Base-by-base conservation (phyloP, 2,113 vertebrate genomes). In the Sphaerodactylus townsendi region DNA sequence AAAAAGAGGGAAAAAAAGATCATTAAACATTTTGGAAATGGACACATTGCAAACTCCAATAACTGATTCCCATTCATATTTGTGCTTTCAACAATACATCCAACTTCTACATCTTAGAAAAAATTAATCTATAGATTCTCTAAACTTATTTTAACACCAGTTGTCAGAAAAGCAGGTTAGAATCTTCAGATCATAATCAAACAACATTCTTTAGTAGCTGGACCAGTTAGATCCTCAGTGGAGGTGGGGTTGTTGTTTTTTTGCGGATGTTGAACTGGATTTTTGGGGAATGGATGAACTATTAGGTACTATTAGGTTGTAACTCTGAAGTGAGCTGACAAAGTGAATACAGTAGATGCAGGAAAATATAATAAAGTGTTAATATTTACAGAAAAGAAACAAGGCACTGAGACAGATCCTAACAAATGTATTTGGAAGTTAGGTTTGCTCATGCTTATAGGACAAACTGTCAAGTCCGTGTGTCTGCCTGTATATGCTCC, bases 1-100 rank as follows among this genome's bases (percentile, higher is more conserved):
- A 10, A 78, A 85, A n/a, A 66, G 5, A 68, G 77, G 88, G 37
- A 69, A 87, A n/a, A 92, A 88, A 5, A 35, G 1, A 65, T 88
- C 9, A 89, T 73, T 35, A 66, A 44, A 28, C 19, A 28, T 56
- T 89, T 30, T 56, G 33, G 39, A 33, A 30, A 85, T 56, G 5
- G 85, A 56, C 33, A 21, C 11, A 28, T 11, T 23, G 84, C 19
- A 66, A 53, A 80, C 37, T 21, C 48, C 28, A 56, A 2, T 56
- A 25, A 15, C 33, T 77, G 53, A 30, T 77, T 62, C 21, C 35
- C 35, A 13, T 28, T 56, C 73, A 76, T 76, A 35, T 68, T 50
- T 74, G 14, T 53, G n/a, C 19, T 56, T 77, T 56, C 15, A 35
- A 46, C 53, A 62, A 46, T 48, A 50, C 19, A 68, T 79, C 28